Percentiles rank a stretch among this genome's conserved stretches.
Evolutionary conservation across 1,140 invertebrate species (phyloP).

Genomic region (Drosophila sulfurigaster): DNA sequence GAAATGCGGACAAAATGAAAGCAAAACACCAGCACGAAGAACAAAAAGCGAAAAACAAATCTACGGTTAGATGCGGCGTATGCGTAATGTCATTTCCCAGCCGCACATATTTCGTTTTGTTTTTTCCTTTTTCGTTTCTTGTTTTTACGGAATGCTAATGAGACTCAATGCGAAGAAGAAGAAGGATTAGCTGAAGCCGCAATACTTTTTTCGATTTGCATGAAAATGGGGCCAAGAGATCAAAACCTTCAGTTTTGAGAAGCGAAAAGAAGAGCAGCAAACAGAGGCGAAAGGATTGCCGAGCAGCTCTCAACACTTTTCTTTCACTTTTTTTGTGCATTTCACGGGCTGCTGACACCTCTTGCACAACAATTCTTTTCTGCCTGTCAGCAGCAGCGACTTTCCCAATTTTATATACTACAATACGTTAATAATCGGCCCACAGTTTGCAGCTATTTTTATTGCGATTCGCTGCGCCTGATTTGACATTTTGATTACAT

Average conservation of each 20-base stretch:
- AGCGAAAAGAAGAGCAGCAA: not conserved
- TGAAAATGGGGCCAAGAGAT: too few species aligned
- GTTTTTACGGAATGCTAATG: slow-evolving; percentile 17
- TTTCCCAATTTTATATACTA: too few species aligned
- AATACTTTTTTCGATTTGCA: too few species aligned
- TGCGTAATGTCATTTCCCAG: slow-evolving; percentile 34
- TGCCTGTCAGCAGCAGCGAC: too few species aligned
- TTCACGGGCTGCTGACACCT: not conserved
- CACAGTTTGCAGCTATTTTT: slow-evolving; percentile 34
- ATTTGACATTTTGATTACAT: slow-evolving; percentile 59
- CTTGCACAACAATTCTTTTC: too few species aligned
- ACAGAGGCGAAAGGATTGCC: not conserved
- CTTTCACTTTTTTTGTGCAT: not conserved
- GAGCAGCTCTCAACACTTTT: not conserved
- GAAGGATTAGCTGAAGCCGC: too few species aligned
- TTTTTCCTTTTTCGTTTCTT: too few species aligned
- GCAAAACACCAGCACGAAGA: slow-evolving; percentile 5
- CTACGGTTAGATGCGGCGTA: slow-evolving; percentile 30
- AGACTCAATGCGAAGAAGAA: not conserved
- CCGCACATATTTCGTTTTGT: too few species aligned
- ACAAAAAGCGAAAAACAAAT: too few species aligned
- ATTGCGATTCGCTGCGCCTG: slow-evolving; percentile 54
- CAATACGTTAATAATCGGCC: not conserved
- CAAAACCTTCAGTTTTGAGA: too few species aligned
- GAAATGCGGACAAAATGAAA: slow-evolving; percentile 60